Evolutionary conservation across 92 coral and sea anemone species (phyloP).

Genomic region (Heteractis magnifica): DNA sequence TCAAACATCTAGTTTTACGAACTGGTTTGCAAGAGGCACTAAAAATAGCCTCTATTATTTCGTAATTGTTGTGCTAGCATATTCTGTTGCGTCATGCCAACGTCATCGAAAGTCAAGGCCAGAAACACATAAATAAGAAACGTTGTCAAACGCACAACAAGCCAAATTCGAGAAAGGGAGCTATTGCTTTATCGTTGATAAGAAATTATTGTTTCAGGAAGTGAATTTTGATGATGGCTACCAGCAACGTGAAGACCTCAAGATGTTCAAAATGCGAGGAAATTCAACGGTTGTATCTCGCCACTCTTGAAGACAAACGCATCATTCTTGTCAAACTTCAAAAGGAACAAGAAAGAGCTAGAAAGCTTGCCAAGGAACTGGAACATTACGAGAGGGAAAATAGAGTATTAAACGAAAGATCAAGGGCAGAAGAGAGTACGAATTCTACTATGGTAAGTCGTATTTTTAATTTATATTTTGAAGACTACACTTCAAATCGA

Average conservation of each 20-base stretch:
- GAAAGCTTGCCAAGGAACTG: constrained; percentile 51
- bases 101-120: not conserved
- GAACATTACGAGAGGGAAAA: constrained; percentile 44
- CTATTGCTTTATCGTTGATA: not conserved
- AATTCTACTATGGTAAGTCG: constrained; percentile 16
- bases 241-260: constrained; percentile 14
- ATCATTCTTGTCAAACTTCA: constrained; percentile 33
- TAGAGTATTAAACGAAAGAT: constrained; percentile 24
- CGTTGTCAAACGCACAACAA: not conserved
- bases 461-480: not conserved
- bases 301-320: constrained; percentile 34
- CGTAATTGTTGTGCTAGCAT: not conserved
- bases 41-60: not conserved
- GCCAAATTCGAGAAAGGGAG: not conserved
- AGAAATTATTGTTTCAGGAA: not conserved
- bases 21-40: not conserved
- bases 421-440: not conserved
- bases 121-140: not conserved
- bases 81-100: not conserved
- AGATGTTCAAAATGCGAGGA: constrained; percentile 56
- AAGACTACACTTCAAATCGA: not conserved
- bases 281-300: constrained; percentile 31
- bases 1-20: not conserved
- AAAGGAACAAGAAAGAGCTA: constrained; percentile 29
- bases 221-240: constrained; percentile 12